Conservation (phyloP, 2,797 vertebrate genomes). For the Squalus acanthias region DNA sequence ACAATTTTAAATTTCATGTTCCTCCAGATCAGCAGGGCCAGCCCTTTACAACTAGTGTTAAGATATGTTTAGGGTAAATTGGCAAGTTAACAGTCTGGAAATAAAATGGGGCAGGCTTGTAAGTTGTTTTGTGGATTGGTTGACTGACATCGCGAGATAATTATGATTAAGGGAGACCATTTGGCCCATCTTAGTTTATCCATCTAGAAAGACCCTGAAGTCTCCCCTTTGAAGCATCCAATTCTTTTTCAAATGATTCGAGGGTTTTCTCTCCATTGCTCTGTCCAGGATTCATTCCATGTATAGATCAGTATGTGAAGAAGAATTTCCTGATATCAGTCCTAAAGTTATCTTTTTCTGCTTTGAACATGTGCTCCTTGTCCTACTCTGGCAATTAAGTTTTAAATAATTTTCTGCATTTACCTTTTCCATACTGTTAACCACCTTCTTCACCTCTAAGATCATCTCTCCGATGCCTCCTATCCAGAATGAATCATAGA, state of each 20-base stretch:
- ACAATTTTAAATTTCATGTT: no score
- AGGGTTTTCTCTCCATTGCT: neutral
- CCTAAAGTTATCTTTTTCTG: neutral
- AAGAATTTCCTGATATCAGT: neutral
- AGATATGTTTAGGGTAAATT: neutral
- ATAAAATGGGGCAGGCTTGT: neutral
- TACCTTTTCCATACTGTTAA: neutral
- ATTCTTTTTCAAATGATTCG: neutral
- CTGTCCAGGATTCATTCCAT: neutral
- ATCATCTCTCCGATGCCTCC: no score
- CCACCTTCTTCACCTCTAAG: no score
- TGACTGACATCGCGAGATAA: neutral
- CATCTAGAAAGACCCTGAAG: neutral
- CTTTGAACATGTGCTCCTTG: neutral
- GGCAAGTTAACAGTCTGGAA: neutral
- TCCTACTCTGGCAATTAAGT: no score
- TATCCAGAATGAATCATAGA: no score
- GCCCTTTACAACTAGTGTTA: no score
- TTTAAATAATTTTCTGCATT: neutral
- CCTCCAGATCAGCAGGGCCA: no score
- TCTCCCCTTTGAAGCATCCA: neutral
- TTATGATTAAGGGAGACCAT: neutral
- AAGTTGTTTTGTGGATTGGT: neutral
- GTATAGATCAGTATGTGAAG: neutral
- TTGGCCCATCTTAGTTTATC: neutral